Percentiles rank a stretch among this genome's conserved stretches.
phyloP scores from a whole-genome alignment of 2,888 invertebrate genomes.

The Tridacna gigas region DNA sequence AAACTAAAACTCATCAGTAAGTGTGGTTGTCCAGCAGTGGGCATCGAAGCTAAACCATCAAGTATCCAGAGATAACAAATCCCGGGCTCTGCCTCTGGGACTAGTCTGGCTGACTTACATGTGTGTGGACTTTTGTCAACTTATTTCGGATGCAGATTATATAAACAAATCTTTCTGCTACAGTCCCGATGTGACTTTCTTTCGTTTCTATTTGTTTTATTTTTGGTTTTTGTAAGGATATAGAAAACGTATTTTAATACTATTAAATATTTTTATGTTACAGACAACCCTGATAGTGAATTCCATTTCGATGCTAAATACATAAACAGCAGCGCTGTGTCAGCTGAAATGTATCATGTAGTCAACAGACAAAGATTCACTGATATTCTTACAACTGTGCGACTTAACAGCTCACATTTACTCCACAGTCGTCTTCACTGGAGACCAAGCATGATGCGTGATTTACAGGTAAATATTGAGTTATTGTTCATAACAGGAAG shows the following conservation, averaged over 20 bases:
- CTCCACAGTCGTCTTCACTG: constrained; percentile 77
- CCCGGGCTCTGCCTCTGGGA: no score
- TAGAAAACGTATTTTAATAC: background rate
- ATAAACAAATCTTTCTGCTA: no score
- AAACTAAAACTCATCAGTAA: no score
- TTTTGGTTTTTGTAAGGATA: background rate
- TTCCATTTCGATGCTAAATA: constrained; percentile 74
- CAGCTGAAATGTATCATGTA: constrained; percentile 72
- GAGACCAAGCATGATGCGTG: constrained; percentile 70
- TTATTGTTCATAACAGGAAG: background rate
- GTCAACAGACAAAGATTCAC: constrained; percentile 62
- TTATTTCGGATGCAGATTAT: no score
- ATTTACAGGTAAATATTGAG: constrained; percentile 64
- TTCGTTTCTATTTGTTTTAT: background rate
- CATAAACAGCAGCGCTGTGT: constrained; percentile 70
- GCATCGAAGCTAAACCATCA: no score
- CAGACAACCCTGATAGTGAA: constrained; percentile 73
- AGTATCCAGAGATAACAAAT: no score
- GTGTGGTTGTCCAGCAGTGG: no score
- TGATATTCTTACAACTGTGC: constrained; percentile 70
- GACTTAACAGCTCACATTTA: constrained; percentile 75
- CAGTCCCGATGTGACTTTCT: background rate
- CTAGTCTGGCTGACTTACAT: no score
- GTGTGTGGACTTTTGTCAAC: no score
- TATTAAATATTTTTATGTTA: background rate